phyloP scores from a whole-genome alignment of 92 coral and sea anemone species.

The Zoanthus sansibaricus region DNA sequence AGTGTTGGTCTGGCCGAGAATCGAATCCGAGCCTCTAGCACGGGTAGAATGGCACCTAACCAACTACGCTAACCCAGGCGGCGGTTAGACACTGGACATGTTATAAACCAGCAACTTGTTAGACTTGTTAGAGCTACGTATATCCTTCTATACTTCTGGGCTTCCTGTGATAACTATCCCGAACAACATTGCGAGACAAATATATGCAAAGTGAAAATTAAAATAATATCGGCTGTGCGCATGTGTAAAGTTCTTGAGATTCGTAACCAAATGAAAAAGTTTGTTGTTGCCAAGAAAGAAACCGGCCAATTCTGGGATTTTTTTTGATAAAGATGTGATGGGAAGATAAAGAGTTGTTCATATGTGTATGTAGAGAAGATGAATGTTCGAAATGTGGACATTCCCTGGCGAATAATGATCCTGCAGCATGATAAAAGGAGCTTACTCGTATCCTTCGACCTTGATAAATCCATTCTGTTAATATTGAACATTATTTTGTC shows the following conservation, averaged over 20 bases:
- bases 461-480: background rate
- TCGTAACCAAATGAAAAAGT: constrained; percentile 37
- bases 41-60: too few relatives aligned
- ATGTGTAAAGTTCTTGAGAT: background rate
- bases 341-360: background rate
- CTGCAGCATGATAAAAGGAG: constrained; percentile 94
- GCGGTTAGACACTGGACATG: too few relatives aligned
- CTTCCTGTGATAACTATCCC: constrained; percentile 1
- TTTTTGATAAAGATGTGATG: constrained; percentile 33
- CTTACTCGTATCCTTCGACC: constrained; percentile 99
- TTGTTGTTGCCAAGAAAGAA: constrained; percentile 41
- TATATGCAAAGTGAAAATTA: constrained; percentile 12
- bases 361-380: constrained; percentile 25
- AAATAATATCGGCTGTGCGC: constrained; percentile 1
- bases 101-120: too few relatives aligned
- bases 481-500: background rate
- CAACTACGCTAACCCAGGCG: too few relatives aligned
- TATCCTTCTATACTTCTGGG: background rate
- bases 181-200: background rate
- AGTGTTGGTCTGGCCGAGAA: too few relatives aligned
- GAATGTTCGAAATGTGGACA: constrained; percentile 41
- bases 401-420: constrained; percentile 54
- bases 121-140: too few relatives aligned
- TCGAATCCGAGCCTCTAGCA: too few relatives aligned
- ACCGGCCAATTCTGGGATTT: background rate